Evolutionary conservation across 2,888 invertebrate genomes (phyloP), one percentile per base, ranked within the genome.

Genomic region (Oligia latruncula): DNA sequence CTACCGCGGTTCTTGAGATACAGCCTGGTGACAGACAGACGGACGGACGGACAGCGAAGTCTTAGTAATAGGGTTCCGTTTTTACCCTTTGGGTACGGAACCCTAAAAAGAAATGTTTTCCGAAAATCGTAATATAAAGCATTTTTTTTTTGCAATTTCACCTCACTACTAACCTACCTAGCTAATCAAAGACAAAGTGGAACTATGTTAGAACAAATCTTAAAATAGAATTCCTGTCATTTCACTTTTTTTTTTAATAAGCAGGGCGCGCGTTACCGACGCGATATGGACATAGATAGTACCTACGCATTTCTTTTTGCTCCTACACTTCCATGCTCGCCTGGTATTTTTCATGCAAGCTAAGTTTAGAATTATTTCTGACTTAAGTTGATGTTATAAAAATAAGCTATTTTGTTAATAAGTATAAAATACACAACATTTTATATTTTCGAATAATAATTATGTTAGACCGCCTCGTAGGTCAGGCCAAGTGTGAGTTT

Each of bases 261-360:
- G 66, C 71, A 72, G 17, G 68, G 20, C 13, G 40, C 43, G 23
- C 40, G 13, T 46, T 15, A 40, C 60, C 3, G 49, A 58, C n/a
- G 80, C 62, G 40, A 52, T 74, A 85, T 64, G 49, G 67, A 83
- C 40, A 23, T 71, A 6, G 72, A 29, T 74, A 9, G 70, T 67
- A 58, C n/a, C n/a, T n/a, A n/a, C 71, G 43, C 67, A 78, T 73
- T 78, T 84, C 29, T 72, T 74, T 71, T 73, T 13, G 20, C 49
- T 9, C 66, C 55, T 60, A 68, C 43, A 71, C 64, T 68, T 64
- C 55, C 55, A 84, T 68, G 62, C 66, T 40, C 8, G 6, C 62
- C 79, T 84, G 65, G 82, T 66, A 71, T 49, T 84, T 73, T 55
- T 74, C 84, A 74, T 82, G 46, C 29, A 73, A 66, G 72, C n/a